These are phyloP conservation scores for Palloptera scutellata DNA, from an alignment of 2,888 invertebrate species.

Conservation along the genomic window DNA sequence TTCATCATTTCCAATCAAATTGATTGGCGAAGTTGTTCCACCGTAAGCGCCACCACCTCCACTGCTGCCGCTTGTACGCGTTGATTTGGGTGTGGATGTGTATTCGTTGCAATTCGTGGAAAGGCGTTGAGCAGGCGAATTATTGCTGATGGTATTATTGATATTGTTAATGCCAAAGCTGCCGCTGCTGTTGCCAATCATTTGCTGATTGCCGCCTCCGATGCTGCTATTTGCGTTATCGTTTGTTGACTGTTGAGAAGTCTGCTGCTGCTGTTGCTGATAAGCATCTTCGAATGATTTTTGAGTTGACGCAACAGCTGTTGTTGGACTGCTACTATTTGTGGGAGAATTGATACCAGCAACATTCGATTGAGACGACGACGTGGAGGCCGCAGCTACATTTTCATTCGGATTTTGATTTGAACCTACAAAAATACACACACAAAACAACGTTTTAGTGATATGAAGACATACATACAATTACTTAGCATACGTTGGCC, in stretches of 20 bases:
- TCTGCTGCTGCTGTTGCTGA: conserved; percentile 32
- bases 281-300: conserved; percentile 49
- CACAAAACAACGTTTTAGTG: not conserved
- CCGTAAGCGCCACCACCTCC: conserved; percentile 33
- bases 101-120: conserved; percentile 53
- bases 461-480: too few species aligned
- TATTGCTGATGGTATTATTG: conserved; percentile 22
- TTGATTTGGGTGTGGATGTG: conserved; percentile 53
- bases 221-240: conserved; percentile 32
- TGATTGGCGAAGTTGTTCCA: conserved; percentile 48
- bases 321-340: conserved; percentile 36
- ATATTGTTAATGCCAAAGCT: conserved; percentile 36
- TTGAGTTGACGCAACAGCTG: conserved; percentile 35
- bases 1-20: conserved; percentile 41
- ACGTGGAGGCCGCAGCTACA: conserved; percentile 38
- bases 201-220: conserved; percentile 12
- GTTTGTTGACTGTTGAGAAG: conserved; percentile 29
- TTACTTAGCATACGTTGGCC: too few species aligned
- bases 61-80: conserved; percentile 28
- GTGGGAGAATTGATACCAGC: conserved; percentile 40
- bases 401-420: conserved; percentile 55
- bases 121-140: conserved; percentile 50
- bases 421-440: conserved; percentile 44
- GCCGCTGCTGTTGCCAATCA: conserved; percentile 19
- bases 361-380: conserved; percentile 35